A percentile compares a stretch with the other conserved stretches of the same genome.
Evolutionary conservation across 2,113 vertebrate genomes (phyloP).

Genomic region (Microtus ochrogaster): DNA sequence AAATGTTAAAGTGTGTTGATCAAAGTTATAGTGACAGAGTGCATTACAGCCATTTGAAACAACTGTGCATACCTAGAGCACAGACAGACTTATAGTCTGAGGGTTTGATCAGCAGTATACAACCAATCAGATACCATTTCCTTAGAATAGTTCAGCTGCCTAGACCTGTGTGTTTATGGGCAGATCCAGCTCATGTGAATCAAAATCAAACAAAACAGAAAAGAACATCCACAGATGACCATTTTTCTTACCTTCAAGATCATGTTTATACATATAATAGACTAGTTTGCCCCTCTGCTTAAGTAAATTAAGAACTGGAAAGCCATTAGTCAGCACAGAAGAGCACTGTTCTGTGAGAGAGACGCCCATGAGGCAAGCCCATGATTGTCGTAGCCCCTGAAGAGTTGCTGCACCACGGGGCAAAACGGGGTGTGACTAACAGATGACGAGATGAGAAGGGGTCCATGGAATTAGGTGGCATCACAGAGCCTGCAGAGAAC

Average conservation of each 20-base stretch:
- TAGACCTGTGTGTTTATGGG: neutral
- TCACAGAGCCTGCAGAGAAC: neutral
- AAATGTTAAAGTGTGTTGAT: slow-evolving; percentile 8
- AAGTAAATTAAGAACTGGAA: slow-evolving; percentile 7
- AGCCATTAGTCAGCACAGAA: neutral
- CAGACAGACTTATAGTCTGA: slow-evolving; percentile 9
- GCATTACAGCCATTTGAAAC: neutral
- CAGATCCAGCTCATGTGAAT: neutral
- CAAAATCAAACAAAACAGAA: neutral
- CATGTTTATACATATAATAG: neutral
- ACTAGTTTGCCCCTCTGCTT: neutral
- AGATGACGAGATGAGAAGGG: neutral
- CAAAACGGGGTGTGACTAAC: neutral
- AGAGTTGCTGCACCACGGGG: neutral
- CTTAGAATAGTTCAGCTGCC: neutral
- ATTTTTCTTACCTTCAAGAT: slow-evolving; percentile 28
- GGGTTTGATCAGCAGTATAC: neutral
- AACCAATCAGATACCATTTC: neutral
- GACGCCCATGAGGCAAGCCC: neutral
- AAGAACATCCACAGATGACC: neutral
- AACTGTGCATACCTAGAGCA: neutral
- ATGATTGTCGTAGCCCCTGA: neutral
- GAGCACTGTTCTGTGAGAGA: neutral
- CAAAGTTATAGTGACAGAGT: neutral
- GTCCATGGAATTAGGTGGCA: neutral